Percentiles rank a stretch among this genome's conserved stretches.
Conservation (phyloP, 2,888 invertebrate genomes). For the Caenorhabditis sinica region DNA sequence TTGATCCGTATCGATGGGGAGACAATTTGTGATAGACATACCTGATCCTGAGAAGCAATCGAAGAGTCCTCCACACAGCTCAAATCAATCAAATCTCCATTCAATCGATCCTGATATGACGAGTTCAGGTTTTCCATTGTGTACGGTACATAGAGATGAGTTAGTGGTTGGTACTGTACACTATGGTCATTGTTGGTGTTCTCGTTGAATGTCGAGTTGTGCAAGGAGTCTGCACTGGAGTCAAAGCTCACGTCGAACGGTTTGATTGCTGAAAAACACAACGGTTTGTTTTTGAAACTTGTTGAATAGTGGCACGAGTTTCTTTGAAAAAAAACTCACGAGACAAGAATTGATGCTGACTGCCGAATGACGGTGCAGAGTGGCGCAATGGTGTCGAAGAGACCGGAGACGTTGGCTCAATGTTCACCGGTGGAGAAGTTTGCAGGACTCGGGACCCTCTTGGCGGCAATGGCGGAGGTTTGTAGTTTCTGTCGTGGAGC, state of each 20-base stretch:
- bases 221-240: slow-evolving; percentile 2
- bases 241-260: slow-evolving; percentile 46
- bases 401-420: not conserved
- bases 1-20: not conserved
- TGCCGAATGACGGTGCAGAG: slow-evolving; percentile 33
- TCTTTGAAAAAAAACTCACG: slow-evolving; percentile 55
- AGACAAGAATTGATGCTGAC: slow-evolving; percentile 21
- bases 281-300: too few species aligned
- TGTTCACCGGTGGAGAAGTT: slow-evolving; percentile 1
- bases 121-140: slow-evolving; percentile 58
- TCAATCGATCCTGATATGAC: slow-evolving; percentile 62
- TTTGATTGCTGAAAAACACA: slow-evolving; percentile 43
- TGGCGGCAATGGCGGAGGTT: slow-evolving; percentile 57
- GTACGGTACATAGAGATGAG: slow-evolving; percentile 72
- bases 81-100: slow-evolving; percentile 79
- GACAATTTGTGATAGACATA: not conserved
- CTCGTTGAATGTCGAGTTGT: slow-evolving; percentile 9
- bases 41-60: slow-evolving; percentile 40
- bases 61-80: slow-evolving; percentile 44
- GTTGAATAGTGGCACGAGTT: too few species aligned
- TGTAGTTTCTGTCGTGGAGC: slow-evolving; percentile 8
- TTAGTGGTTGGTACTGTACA: slow-evolving; percentile 65
- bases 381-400: slow-evolving; percentile 58
- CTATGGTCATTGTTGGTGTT: slow-evolving; percentile 36
- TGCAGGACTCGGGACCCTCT: not conserved